Percentiles rank a stretch among this genome's conserved stretches.
Conservation (phyloP, 2,888 invertebrate genomes). For the Idaea aversata region DNA sequence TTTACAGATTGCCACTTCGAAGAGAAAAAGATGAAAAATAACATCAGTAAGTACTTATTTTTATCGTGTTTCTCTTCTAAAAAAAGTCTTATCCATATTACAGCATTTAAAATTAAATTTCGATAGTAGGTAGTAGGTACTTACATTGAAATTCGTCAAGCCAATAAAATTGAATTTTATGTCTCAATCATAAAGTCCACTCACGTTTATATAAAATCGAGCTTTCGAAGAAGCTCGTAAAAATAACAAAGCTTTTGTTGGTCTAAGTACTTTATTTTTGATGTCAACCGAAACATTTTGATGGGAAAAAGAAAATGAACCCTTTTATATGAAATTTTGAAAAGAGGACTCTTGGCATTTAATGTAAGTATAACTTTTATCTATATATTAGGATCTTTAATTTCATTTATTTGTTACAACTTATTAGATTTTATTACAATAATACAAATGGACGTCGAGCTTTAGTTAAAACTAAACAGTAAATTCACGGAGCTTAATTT, state of each 20-base stretch:
- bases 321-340: not conserved
- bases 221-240: constrained; percentile 34
- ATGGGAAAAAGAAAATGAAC: not conserved
- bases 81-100: not conserved
- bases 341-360: not conserved
- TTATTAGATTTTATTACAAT: too few relatives aligned
- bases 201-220: constrained; percentile 36
- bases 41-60: not conserved
- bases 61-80: not conserved
- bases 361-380: too few relatives aligned
- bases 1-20: too few relatives aligned
- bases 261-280: constrained; percentile 1
- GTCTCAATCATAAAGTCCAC: constrained; percentile 22
- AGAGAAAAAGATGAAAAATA: not conserved
- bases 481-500: too few relatives aligned
- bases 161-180: constrained; percentile 4
- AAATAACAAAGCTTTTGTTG: constrained; percentile 12
- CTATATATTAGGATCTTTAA: too few relatives aligned
- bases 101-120: not conserved
- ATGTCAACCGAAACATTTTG: not conserved
- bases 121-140: not conserved
- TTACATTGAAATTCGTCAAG: not conserved
- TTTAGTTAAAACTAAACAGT: too few relatives aligned
- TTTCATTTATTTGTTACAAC: too few relatives aligned
- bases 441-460: too few relatives aligned